Base-by-base conservation (phyloP, 2,113 vertebrate species). In the human region DNA sequence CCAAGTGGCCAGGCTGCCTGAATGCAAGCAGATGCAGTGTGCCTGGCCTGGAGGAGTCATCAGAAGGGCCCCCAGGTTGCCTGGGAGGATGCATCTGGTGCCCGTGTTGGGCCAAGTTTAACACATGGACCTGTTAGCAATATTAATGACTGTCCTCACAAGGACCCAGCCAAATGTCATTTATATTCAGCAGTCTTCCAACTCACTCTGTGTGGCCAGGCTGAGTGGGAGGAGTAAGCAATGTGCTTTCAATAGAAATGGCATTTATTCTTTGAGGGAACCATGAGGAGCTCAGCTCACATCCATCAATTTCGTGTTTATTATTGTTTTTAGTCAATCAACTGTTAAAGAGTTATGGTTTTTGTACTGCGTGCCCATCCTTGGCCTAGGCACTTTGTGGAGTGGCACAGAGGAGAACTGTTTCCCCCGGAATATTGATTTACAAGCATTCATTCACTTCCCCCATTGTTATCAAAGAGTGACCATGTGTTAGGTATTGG, bases 81-180 rank as follows among this genome's bases (percentile, higher is more conserved):
- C 95, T 92, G 89, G 81, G 43, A 94, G 72, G 91, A 93, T 93
- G 91, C 96, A 97, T 95, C 96, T 98, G 97, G 66, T 95, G 13
- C 14, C 13, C 30, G 83, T 76, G 6, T 91, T 97, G 86, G 91
- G 97, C 96, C 96, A 98, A 97, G 45, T 96, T 93, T 93, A 97
- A 91, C 96, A 97, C 96, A 98, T 91, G 94, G 72, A 57, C 45
- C 57, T 80, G 82, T 97, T 98, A 93, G 78, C 93, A 97, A 83
- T 96, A 94, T 98, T 97, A 96, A 98, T 97, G 94, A 93, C 59
- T 89, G 27, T 95, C 68, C 61, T 97, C 61, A 22, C 30, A 93
- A 52, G 81, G 59, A 50, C 68, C 55, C 45, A 84, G 87, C 52
- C 81, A 94, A 92, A 93, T 90, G 59, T 43, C 32, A 72, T 94